These are phyloP conservation scores for Cheilosia variabilis DNA, from an alignment of 2,888 invertebrate genomes.

Conservation along the genomic window DNA sequence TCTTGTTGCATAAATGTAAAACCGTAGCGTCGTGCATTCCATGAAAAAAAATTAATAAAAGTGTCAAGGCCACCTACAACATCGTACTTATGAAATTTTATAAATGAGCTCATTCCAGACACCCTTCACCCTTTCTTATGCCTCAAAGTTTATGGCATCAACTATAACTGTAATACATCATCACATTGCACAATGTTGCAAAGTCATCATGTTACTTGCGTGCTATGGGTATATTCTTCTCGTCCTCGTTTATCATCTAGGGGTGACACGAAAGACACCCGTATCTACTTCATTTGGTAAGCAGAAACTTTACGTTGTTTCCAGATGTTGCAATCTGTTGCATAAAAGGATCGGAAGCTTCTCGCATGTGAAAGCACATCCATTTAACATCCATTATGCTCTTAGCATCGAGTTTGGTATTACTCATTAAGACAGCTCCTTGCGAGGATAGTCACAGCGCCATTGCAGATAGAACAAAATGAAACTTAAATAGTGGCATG, in stretches of 20 bases:
- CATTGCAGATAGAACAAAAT: neutral
- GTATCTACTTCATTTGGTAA: constrained; percentile 1
- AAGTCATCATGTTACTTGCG: neutral
- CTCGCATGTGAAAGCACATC: constrained; percentile 1
- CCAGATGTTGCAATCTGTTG: constrained; percentile 24
- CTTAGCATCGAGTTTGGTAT: neutral
- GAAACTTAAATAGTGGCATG: neutral
- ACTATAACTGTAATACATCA: neutral
- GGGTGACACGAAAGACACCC: neutral
- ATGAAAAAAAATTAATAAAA: too few species aligned
- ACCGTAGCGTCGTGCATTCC: too few species aligned
- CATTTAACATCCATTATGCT: neutral
- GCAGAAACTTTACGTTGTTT: neutral
- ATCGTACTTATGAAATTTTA: too few species aligned
- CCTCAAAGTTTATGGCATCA: neutral
- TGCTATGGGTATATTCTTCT: neutral
- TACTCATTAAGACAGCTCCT: neutral
- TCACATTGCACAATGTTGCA: neutral
- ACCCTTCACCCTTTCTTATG: neutral
- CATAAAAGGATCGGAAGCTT: constrained; percentile 2
- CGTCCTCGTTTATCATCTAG: constrained; percentile 1
- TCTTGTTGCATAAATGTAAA: too few species aligned
- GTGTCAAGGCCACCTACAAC: too few species aligned
- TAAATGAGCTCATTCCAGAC: neutral
- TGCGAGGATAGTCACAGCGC: neutral